Base-by-base conservation (phyloP, 2,797 vertebrate genomes). In the Champsocephalus esox region DNA sequence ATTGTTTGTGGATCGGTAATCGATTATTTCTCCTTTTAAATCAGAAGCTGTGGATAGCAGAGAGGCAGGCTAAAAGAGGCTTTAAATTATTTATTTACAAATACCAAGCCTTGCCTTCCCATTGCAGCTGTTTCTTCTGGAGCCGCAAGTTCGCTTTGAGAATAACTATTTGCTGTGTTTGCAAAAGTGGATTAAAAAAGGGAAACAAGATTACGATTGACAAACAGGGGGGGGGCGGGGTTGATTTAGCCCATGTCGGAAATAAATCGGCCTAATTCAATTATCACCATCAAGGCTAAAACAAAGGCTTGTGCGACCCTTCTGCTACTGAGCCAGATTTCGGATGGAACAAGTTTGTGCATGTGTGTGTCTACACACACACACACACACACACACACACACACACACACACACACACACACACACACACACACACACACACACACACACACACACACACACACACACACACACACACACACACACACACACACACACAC, bases 11-110 rank as follows among this genome's bases (percentile, higher is more conserved):
- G 2, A 28, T 91, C 65, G 72, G 66, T 1, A 9, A 2, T 92
- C 41, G 84, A 91, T 75, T 92, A 9, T 51, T 0, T 6, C 0
- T 6, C 68, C 89, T 92, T 80, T 79, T 60, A 86, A 85, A 89
- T 87, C 88, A 91, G 89, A 87, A 83, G 87, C 92, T 55, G 74
- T 83, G 88, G 81, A 86, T 84, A 84, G 84, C 80, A 88, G 72
- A 85, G 89, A 90, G 88, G 87, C 87, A 90, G 87, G 87, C 90
- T 87, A 77, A 90, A 91, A 74, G 89, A 88, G 83, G 86, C 63
- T 93, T 93, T 93, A 93, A 91, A 93, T 92, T 91, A 93, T 93
- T 93, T 93, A 92, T 93, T 92, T 93, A 92, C 89, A 92, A 89
- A 91, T 88, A 86, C 87, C 87, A 73, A 89, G 87, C 80, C 87